Conservation (phyloP, 35 echinoderm and acorn worm genomes). For the Lytechinus pictus region DNA sequence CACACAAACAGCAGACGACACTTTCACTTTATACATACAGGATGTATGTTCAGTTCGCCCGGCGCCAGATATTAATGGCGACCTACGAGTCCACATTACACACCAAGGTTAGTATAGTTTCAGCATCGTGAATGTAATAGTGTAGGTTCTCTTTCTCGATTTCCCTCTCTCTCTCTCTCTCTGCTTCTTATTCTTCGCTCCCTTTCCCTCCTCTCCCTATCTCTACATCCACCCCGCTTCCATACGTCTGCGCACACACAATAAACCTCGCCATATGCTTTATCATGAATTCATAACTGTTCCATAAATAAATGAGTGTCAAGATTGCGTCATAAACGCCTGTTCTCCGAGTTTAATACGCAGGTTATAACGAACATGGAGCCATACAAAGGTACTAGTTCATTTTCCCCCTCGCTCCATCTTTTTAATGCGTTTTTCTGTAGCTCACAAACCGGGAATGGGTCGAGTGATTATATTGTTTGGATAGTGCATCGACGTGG, state of each 20-base stretch:
- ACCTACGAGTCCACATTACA: neutral
- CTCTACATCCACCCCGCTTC: neutral
- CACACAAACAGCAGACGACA: neutral
- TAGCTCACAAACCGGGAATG: neutral
- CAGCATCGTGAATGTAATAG: neutral
- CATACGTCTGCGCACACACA: neutral
- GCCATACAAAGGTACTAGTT: neutral
- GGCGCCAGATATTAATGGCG: neutral
- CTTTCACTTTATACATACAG: neutral
- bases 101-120: neutral
- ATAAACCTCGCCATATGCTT: slow-evolving; percentile 23
- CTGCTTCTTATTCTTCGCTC: no score
- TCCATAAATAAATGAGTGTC: slow-evolving; percentile 40
- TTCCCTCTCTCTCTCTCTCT: neutral
- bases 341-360: neutral
- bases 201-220: neutral
- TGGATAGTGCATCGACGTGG: neutral
- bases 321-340: slow-evolving; percentile 40
- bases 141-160: neutral
- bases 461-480: neutral
- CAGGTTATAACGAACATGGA: neutral
- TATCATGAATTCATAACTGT: slow-evolving; percentile 38
- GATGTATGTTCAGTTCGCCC: neutral
- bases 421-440: neutral
- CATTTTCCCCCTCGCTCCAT: neutral